Conservation (phyloP, 2,888 invertebrate genomes). For the Polymixis lichenea region DNA sequence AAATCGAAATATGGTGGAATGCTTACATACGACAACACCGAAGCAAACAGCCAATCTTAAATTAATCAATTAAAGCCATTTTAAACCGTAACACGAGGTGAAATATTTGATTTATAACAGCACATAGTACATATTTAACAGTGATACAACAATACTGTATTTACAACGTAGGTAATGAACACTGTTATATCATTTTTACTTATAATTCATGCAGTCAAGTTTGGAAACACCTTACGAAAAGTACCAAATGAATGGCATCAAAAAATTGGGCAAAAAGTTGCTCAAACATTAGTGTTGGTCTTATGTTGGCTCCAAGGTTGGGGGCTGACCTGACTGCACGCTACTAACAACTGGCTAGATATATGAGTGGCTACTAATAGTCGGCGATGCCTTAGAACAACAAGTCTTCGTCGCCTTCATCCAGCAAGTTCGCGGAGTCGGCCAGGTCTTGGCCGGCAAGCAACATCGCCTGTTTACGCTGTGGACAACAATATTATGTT, state of each 20-base stretch:
- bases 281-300: slow-evolving; percentile 27
- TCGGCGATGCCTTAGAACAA: slow-evolving; percentile 92
- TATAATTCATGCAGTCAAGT: slow-evolving; percentile 78
- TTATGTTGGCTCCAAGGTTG: slow-evolving; percentile 29
- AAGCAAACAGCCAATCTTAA: slow-evolving; percentile 70
- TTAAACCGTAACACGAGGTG: slow-evolving; percentile 39
- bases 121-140: slow-evolving; percentile 70
- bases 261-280: slow-evolving; percentile 22
- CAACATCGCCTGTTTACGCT: slow-evolving; percentile 77
- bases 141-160: slow-evolving; percentile 81
- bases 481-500: slow-evolving; percentile 58
- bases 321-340: slow-evolving; percentile 73
- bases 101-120: slow-evolving; percentile 51
- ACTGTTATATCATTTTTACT: slow-evolving; percentile 83
- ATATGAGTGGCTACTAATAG: slow-evolving; percentile 64
- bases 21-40: slow-evolving; percentile 81
- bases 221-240: slow-evolving; percentile 44
- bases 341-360: slow-evolving; percentile 76
- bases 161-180: slow-evolving; percentile 81
- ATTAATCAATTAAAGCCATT: slow-evolving; percentile 39
- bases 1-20: slow-evolving; percentile 81
- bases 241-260: slow-evolving; percentile 17
- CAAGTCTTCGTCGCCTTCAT: slow-evolving; percentile 97
- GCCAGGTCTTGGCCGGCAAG: slow-evolving; percentile 77
- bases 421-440: slow-evolving; percentile 93